Conservation (phyloP, 53 echinoderm and acorn worm species). For the Henricia sp. region DNA sequence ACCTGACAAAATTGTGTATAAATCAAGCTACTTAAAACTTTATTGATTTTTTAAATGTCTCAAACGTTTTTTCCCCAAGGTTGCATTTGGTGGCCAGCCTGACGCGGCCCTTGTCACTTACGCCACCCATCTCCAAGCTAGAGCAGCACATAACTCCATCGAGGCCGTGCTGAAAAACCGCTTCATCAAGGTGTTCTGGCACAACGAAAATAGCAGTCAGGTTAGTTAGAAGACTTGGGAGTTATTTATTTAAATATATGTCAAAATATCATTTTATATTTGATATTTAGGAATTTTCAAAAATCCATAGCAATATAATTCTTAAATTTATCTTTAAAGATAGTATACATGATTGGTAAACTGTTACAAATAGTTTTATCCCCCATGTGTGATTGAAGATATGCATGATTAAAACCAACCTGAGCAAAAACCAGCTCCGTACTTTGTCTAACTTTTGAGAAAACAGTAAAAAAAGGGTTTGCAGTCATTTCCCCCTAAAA, state of each 20-base stretch:
- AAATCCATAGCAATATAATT: not conserved
- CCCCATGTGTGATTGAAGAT: too few species aligned
- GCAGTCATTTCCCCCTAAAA: too few species aligned
- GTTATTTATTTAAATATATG: too few species aligned
- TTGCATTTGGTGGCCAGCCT: slow-evolving; percentile 87
- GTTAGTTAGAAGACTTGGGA: not conserved
- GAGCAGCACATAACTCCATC: slow-evolving; percentile 83
- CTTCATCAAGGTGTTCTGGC: slow-evolving; percentile 98
- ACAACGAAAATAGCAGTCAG: slow-evolving; percentile 46
- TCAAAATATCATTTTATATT: not conserved
- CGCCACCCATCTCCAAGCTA: slow-evolving; percentile 88
- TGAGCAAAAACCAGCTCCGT: too few species aligned
- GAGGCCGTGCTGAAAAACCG: slow-evolving; percentile 94
- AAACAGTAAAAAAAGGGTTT: not conserved
- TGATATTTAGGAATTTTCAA: not conserved
- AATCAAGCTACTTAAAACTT: too few species aligned
- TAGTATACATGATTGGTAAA: too few species aligned
- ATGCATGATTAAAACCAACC: too few species aligned
- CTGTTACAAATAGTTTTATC: too few species aligned
- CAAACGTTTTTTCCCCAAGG: slow-evolving; percentile 59
- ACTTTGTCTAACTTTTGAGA: not conserved
- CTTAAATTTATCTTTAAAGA: too few species aligned
- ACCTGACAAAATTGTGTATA: too few species aligned
- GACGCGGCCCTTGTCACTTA: slow-evolving; percentile 88
- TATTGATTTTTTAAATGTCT: too few species aligned